Conservation (phyloP, 2,797 vertebrate genomes). For the Rhinichthys osculus region DNA sequence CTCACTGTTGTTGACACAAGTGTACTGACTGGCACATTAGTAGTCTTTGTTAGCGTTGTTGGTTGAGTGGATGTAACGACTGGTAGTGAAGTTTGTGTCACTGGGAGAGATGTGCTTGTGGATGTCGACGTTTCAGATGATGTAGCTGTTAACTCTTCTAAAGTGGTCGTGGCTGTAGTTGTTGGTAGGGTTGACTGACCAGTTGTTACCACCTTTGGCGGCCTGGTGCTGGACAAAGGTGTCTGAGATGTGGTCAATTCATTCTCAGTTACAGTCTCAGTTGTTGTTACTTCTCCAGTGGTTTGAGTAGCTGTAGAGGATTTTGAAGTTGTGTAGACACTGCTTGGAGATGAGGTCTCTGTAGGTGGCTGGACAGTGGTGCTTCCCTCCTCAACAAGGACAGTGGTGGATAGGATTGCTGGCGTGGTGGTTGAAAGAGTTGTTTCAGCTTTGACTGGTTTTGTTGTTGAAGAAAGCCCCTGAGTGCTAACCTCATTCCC, state of each 20-base stretch:
- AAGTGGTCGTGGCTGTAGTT: slow-evolving; percentile 51
- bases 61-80: not conserved
- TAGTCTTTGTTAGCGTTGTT: not conserved
- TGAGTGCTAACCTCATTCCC: not conserved
- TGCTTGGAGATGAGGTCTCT: not conserved
- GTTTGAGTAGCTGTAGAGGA: slow-evolving; percentile 22
- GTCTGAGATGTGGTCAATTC: not conserved
- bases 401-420: slow-evolving; percentile 28
- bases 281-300: not conserved
- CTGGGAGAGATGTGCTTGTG: not conserved
- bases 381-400: not conserved
- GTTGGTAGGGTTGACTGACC: slow-evolving; percentile 34
- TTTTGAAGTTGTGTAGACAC: not conserved
- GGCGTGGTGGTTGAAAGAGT: slow-evolving; percentile 19
- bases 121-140: not conserved
- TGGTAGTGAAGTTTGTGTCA: not conserved
- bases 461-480: slow-evolving; percentile 12
- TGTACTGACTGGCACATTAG: not conserved
- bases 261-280: not conserved
- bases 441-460: slow-evolving; percentile 14
- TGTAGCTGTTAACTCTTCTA: not conserved
- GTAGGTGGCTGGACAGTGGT: slow-evolving; percentile 18
- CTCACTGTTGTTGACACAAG: not conserved
- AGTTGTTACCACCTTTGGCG: not conserved
- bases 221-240: not conserved